Base-by-base conservation (phyloP, 1,140 invertebrate genomes). In the Hylaeus anthracinus region DNA sequence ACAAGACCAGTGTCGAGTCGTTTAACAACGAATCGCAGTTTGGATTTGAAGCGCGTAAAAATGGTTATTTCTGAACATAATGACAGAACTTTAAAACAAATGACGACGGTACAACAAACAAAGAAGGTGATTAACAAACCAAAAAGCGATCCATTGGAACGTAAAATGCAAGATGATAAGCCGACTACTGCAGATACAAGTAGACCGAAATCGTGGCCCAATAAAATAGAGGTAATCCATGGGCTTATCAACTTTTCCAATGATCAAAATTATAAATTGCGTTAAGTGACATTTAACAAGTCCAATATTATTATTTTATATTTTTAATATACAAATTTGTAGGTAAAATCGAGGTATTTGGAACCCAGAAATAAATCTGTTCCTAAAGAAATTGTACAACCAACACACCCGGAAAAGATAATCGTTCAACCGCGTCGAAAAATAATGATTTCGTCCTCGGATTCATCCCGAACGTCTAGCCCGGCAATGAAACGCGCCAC, bases 401-500 rank as follows among this genome's bases (percentile, higher is more conserved):
- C 78, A 85, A 82, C 55, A 87, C 90, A 84, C 83, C 92, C 75
- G 80, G 92, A 90, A 66, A 91, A 91, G 82, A 84, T 90, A 77
- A 70, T 80, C 53, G 72, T 88, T 45, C 89, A 91, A 77, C 90
- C 89, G 86, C 85, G 90, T 69, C 88, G 90, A 81, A 87, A 93
- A 88, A 90, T 93, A 89, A 94, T 94, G 88, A 94, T 94, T 83
- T 95, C 93, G 81, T 95, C 94, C 15, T 96, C 92, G 55, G 95
- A 94, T 89, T 96, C 95, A 0, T 95, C 95, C 4, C 90, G 95
- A 65, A 96, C 95, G 65, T 96, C 95, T 1, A 96, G 95, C 89
- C 96, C 96, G 12, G 95, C 95, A 1, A 94, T 95, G 86, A 94
- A 94, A 70, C 94, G 95, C 65, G 93, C 90, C 71, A 86, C 90